Base-by-base conservation (phyloP, 2,888 invertebrate species). In the Gastracanthus pulcherrimus region DNA sequence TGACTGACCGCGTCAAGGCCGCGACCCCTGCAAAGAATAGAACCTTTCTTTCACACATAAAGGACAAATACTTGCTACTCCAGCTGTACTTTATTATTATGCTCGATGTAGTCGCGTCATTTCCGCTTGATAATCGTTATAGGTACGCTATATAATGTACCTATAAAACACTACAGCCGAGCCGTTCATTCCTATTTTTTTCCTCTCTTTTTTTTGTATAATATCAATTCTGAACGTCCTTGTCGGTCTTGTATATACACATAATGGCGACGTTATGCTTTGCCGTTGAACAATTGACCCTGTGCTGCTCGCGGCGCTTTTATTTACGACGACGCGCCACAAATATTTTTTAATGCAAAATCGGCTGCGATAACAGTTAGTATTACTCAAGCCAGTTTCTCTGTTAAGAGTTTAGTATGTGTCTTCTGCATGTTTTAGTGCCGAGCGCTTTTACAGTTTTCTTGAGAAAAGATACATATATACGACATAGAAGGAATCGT, bases 1-100 rank as follows among this genome's bases (percentile, higher is more conserved):
- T 29, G 31, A 67, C 1, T 31, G 55, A 55, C 55, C 29, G 38
- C 83, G 83, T 84, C 86, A 87, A 88, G 86, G 87, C 80, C 86
- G 81, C 67, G 83, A 81, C 76, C 80, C 75, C 82, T 81, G 84
- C 62, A 45, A 74, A 80, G 64, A 76, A 77, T 79, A 67, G 48
- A 31, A 31, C 19, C 62, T 60, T 9, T 62, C 62, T 9, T 41
- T 62, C 55, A 26, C 23, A 55, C 26, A 45, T n/a, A n/a, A 13
- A 45, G 16, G 5, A 3, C 2, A 0, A 16, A n/a, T 45, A 3
- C 5, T 4, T n/a, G 5, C 16, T 5, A 3, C 13, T 45, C 13
- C 16, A 3, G n/a, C 45, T 45, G n/a, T n/a, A n/a, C 45, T 45
- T 45, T n/a, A n/a, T 45, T 45, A 45, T 45, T 41, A 13, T 41